phyloP scores from a whole-genome alignment of 2,888 invertebrate genomes.

The Hylaea fasciaria region DNA sequence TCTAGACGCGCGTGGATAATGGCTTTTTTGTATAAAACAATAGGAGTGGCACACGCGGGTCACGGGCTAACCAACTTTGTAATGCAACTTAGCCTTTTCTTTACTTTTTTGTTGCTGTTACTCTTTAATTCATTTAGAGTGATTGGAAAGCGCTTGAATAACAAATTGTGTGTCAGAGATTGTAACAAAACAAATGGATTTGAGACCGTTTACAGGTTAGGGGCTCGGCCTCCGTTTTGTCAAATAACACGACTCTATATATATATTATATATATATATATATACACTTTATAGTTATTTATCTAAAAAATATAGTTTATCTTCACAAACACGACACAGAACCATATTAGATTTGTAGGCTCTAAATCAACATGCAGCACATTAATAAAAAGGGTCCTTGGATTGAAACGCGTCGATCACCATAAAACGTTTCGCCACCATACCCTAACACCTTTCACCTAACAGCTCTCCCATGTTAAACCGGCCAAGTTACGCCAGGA shows the following conservation, averaged over 20 bases:
- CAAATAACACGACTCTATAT: background rate
- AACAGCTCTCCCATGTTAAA: conserved; percentile 15
- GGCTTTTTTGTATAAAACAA: conserved; percentile 67
- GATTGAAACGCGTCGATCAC: background rate
- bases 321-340: too few species aligned
- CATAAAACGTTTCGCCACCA: background rate
- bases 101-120: background rate
- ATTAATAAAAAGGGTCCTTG: background rate
- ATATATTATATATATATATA: too few species aligned
- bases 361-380: too few species aligned
- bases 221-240: conserved; percentile 8
- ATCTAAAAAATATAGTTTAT: too few species aligned
- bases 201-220: conserved; percentile 13
- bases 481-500: conserved; percentile 15
- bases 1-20: conserved; percentile 68
- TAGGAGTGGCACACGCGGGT: conserved; percentile 55
- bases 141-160: background rate
- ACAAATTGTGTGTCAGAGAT: conserved; percentile 9
- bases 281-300: too few species aligned
- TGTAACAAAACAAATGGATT: conserved; percentile 14
- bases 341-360: too few species aligned
- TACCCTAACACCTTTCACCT: background rate
- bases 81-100: conserved; percentile 18
- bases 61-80: conserved; percentile 48
- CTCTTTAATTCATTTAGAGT: conserved; percentile 4